These are phyloP conservation scores for Eristalinus aeneus DNA, from an alignment of 2,888 invertebrate genomes.

Conservation along the genomic window DNA sequence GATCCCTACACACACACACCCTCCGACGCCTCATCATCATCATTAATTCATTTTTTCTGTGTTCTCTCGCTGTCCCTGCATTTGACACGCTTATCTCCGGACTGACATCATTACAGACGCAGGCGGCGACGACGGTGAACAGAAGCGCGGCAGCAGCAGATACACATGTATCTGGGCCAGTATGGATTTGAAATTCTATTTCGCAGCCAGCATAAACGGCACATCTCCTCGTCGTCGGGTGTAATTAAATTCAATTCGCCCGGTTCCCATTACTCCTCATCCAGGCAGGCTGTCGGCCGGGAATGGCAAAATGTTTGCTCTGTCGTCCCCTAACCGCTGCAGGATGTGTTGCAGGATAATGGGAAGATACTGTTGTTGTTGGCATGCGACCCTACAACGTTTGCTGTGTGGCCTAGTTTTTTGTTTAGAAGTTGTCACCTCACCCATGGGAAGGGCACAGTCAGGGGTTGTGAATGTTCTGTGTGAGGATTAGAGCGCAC, in stretches of 20 bases:
- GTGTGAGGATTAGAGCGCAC: constrained; percentile 14
- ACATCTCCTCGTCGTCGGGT: neutral
- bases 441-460: neutral
- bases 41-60: constrained; percentile 13
- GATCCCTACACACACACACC: neutral
- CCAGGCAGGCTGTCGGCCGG: neutral
- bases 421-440: constrained; percentile 16
- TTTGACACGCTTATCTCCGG: constrained; percentile 32
- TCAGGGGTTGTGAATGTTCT: neutral
- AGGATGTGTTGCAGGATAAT: neutral
- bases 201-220: constrained; percentile 50
- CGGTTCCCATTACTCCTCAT: constrained; percentile 20
- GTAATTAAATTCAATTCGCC: constrained; percentile 64
- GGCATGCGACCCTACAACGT: neutral
- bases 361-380: neutral
- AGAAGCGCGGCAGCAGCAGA: neutral
- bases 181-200: constrained; percentile 53
- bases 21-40: neutral
- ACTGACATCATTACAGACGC: constrained; percentile 34
- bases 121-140: neutral
- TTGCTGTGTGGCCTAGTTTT: neutral
- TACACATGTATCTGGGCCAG: constrained; percentile 35
- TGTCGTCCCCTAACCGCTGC: neutral
- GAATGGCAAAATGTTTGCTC: neutral
- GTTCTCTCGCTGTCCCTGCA: neutral